Evolutionary conservation across 2,888 invertebrate species (phyloP).

Genomic region (Archips crataeganus): DNA sequence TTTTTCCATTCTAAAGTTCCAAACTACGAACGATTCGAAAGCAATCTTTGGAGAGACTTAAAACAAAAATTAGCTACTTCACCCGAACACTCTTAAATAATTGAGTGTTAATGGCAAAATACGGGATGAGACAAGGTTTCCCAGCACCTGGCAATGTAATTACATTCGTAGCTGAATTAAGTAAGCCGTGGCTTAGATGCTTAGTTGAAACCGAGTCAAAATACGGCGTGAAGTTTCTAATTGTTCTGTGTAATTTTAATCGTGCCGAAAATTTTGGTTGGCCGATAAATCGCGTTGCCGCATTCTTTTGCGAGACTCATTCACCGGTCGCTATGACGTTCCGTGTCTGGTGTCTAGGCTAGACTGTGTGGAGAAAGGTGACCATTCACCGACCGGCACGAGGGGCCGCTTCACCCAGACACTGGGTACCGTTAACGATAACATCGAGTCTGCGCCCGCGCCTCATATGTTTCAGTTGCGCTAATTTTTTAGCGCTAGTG

Average conservation of each 20-base stretch:
- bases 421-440: slow-evolving; percentile 67
- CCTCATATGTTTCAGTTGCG: slow-evolving; percentile 37
- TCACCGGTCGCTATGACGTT: slow-evolving; percentile 77
- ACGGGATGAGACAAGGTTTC: slow-evolving; percentile 23
- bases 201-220: slow-evolving; percentile 46
- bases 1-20: too few species aligned
- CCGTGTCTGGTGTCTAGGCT: slow-evolving; percentile 59
- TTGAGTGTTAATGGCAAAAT: slow-evolving; percentile 26
- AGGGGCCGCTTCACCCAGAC: slow-evolving; percentile 67
- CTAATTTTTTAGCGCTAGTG: slow-evolving; percentile 34
- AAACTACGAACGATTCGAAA: too few species aligned
- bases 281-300: slow-evolving; percentile 78
- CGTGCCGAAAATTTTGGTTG: slow-evolving; percentile 66
- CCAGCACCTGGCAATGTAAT: slow-evolving; percentile 37
- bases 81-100: slow-evolving; percentile 23
- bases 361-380: slow-evolving; percentile 85
- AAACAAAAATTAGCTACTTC: background rate
- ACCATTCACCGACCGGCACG: slow-evolving; percentile 77
- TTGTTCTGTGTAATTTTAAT: slow-evolving; percentile 70
- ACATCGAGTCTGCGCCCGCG: slow-evolving; percentile 46
- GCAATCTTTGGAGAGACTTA: background rate
- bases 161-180: slow-evolving; percentile 36
- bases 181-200: slow-evolving; percentile 36
- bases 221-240: slow-evolving; percentile 59
- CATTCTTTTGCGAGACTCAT: slow-evolving; percentile 83